Base-by-base conservation (phyloP, 2,113 vertebrate genomes). In the Chaetops frenatus region DNA sequence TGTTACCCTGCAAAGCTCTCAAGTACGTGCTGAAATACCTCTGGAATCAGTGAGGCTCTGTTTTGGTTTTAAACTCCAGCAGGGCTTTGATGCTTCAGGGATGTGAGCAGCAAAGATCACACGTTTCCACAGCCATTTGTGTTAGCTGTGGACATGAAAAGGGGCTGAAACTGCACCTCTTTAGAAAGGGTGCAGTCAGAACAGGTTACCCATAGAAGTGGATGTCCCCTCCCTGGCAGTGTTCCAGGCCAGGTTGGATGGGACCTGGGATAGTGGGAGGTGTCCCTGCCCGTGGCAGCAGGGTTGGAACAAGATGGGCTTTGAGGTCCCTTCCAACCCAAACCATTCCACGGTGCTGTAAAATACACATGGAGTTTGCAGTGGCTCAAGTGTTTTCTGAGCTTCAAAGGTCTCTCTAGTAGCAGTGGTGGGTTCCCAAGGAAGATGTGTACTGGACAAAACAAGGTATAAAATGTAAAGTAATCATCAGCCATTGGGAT, bases 41-140 rank as follows among this genome's bases (percentile, higher is more conserved):
- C 81, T 88, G 90, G 71, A 93, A 88, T 93, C 85, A 93, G 29
- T 67, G 88, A 70, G 81, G 36, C 79, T 93, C 51, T 80, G 47
- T 91, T 84, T 53, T 1, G 3, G 29, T 84, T 80, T 92, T 92
- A 83, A 92, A 81, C 56, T 67, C 71, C 58, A 80, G 72, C 7
- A 2, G 23, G 54, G 78, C 54, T 90, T 85, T 82, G 58, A 21
- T 86, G 71, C 67, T 91, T 50, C 5, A 2, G 76, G 77, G 67
- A 40, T 11, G 14, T 38, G 35, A 81, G 64, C 64, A 88, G 82
- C 60, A 67, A 36, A 74, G 67, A 22, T 50, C 36, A 53, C 60
- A 31, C 0, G 0, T 80, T 78, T 71, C 76, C 79, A 76, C 40
- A 70, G 58, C n/a, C 64, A 0, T 48, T 65, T 2, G 1, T 79